These are phyloP conservation scores for Cygnus buccinator DNA, from an alignment of 2,113 vertebrate species.

Conservation along the genomic window DNA sequence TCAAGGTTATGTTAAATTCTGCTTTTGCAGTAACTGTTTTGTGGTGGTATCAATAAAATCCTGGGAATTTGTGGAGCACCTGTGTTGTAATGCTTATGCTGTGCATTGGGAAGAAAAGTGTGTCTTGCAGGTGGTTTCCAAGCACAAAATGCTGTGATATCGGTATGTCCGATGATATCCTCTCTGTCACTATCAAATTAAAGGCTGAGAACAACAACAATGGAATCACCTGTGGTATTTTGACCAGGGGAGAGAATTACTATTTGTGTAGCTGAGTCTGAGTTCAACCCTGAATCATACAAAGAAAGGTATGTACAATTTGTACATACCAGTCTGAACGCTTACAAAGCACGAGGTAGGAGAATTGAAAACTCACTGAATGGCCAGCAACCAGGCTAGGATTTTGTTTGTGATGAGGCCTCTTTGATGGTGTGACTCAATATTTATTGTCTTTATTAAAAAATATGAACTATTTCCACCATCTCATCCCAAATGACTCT, in stretches of 20 bases:
- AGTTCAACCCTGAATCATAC: fast-evolving
- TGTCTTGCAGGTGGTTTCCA: not conserved
- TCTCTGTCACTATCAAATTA: not conserved
- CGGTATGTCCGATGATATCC: not conserved
- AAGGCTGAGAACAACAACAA: not conserved
- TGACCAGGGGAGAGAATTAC: not conserved
- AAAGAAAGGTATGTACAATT: no score
- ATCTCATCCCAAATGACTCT: not conserved
- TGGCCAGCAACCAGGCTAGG: fast-evolving
- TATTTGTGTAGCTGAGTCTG: not conserved
- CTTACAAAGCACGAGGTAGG: not conserved
- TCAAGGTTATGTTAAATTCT: not conserved
- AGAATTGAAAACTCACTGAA: not conserved
- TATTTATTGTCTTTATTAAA: not conserved
- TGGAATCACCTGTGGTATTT: not conserved
- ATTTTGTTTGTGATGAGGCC: not conserved
- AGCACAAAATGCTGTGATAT: not conserved
- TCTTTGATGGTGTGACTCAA: not conserved
- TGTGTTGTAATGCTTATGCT: not conserved
- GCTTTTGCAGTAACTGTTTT: not conserved
- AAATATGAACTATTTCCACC: not conserved
- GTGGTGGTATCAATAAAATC: not conserved
- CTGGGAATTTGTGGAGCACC: not conserved
- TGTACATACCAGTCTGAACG: not conserved
- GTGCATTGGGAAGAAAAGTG: not conserved